Conservation (phyloP, 2,888 invertebrate species). For the Branchellion lobata region DNA sequence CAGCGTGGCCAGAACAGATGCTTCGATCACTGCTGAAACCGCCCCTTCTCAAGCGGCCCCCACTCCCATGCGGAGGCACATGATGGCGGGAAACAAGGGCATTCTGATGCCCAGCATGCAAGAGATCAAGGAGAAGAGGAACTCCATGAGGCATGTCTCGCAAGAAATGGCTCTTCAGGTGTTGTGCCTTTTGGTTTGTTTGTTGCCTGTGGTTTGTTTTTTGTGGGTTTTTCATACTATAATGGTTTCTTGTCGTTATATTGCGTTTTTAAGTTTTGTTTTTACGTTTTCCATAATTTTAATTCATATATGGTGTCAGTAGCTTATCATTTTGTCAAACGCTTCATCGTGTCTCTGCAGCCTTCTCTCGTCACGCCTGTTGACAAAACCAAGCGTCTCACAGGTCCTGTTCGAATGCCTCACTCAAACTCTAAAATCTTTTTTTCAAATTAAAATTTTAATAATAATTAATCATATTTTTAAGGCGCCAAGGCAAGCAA, state of each 20-base stretch:
- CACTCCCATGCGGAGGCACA: background rate
- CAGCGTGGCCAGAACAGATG: background rate
- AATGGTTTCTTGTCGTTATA: background rate
- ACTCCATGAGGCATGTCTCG: conserved; percentile 25
- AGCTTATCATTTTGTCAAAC: background rate
- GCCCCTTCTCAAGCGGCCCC: background rate
- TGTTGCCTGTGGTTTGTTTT: background rate
- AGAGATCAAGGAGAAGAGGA: conserved; percentile 31
- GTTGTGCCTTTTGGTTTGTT: background rate
- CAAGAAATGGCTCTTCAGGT: background rate
- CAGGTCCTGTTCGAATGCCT: background rate
- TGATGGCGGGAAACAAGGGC: background rate
- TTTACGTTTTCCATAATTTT: background rate
- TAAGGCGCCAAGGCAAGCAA: too few species aligned
- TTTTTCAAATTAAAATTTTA: too few species aligned
- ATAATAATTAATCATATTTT: too few species aligned
- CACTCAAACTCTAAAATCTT: background rate
- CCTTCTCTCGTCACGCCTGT: background rate
- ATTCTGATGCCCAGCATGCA: conserved; percentile 1
- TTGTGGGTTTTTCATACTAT: background rate
- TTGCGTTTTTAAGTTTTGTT: too few species aligned
- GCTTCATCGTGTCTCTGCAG: too few species aligned
- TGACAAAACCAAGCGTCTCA: conserved; percentile 1
- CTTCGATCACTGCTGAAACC: background rate
- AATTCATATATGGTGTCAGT: background rate